Base-by-base conservation (phyloP, 2,113 vertebrate species). In the Petroica traversi region DNA sequence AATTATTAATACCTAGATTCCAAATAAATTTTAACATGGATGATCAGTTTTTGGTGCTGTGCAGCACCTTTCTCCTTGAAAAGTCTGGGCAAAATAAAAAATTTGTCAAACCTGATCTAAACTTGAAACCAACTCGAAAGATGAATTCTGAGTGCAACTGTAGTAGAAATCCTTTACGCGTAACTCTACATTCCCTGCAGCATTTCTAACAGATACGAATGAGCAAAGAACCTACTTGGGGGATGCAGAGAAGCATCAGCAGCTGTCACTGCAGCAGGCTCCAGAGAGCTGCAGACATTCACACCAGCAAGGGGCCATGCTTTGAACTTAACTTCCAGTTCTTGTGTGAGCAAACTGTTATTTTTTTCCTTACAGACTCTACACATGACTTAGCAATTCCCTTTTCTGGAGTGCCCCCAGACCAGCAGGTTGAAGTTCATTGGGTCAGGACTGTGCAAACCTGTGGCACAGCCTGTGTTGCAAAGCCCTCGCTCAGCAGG, bases 401-500 rank as follows among this genome's bases (percentile, higher is more conserved):
- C 34, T 62, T 54, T 93, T 57, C 49, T 66, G 31, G 69, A 63
- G 62, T 14, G 59, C 3, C 48, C 73, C 62, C 63, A 25, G n/a
- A 19, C 1, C 26, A 71, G n/a, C 59, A 67, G 48, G 57, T 34
- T 72, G 75, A 41, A 25, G 41, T 45, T 77, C 45, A 17, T 0
- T 8, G 20, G 40, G 31, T 41, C 6, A 48, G 45, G 49, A 15
- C 62, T 36, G 31, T 10, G 48, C 77, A 88, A 62, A 71, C 17
- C 57, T 11, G 25, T 3, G 5, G 38, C 26, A 85, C 80, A 93
- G 77, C 20, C 33, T 1, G 1, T 7, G n/a, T 1, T 11, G 33
- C 29, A 43, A 67, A 78, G 52, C 2, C 2, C 43, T 57, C 1
- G 2, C 49, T 57, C 64, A 17, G 46, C 1, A 0, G 25, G 28